Percentiles rank a stretch among this genome's conserved stretches.
These are phyloP conservation scores for Leucozona laternaria DNA, from an alignment of 2,888 invertebrate genomes.

Conservation along the genomic window DNA sequence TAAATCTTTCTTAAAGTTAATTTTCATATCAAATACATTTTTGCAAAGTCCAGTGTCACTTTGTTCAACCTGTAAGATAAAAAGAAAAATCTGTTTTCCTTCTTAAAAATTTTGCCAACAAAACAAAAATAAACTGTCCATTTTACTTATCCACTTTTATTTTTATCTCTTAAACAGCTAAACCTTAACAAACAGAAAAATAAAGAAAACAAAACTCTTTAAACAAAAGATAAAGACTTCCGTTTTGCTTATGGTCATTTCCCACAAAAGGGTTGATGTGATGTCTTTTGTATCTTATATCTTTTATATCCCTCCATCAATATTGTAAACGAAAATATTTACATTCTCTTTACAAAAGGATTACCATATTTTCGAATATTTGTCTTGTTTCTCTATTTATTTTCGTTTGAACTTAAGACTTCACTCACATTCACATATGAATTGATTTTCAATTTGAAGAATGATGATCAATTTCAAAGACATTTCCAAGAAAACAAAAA, in stretches of 20 bases:
- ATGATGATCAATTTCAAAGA: not conserved
- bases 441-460: slow-evolving; percentile 19
- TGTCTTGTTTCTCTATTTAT: slow-evolving; percentile 31
- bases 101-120: not conserved
- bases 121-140: not conserved
- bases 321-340: slow-evolving; percentile 55
- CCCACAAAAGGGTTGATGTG: slow-evolving; percentile 38
- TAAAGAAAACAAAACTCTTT: slow-evolving; percentile 16
- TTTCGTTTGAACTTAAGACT: not conserved
- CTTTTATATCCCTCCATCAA: slow-evolving; percentile 4
- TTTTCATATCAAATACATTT: too few species aligned
- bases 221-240: slow-evolving; percentile 39
- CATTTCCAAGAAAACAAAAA: not conserved
- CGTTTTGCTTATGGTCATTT: slow-evolving; percentile 36
- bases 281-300: slow-evolving; percentile 9
- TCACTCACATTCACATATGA: not conserved
- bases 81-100: not conserved
- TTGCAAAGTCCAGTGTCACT: too few species aligned
- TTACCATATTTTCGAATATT: slow-evolving; percentile 40
- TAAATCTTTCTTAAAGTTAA: too few species aligned
- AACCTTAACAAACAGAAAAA: not conserved
- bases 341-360: slow-evolving; percentile 53
- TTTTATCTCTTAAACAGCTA: not conserved
- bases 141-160: not conserved
- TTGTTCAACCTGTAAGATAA: too few species aligned